phyloP scores from a whole-genome alignment of 2,797 vertebrate species.

The Ispidina picta region DNA sequence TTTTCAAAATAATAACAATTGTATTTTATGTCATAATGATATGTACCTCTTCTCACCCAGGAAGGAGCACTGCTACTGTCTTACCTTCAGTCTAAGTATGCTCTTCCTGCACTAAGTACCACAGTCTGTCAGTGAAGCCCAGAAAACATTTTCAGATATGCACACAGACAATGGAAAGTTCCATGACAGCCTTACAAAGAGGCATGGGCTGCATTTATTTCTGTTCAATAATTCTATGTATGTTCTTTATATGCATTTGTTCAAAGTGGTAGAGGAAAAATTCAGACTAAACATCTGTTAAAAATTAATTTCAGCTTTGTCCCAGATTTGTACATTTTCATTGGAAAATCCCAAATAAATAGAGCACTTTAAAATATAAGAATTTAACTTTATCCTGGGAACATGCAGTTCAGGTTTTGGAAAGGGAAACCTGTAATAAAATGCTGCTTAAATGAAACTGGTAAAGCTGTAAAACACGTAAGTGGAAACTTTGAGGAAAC shows the following conservation, averaged over 20 bases:
- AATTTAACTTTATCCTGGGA: conserved; percentile 87
- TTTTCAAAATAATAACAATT: neutral
- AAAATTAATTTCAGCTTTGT: conserved; percentile 52
- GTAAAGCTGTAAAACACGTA: conserved; percentile 89
- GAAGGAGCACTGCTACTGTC: neutral
- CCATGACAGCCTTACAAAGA: neutral
- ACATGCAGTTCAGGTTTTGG: conserved; percentile 80
- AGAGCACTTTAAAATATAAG: conserved; percentile 61
- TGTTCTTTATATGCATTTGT: neutral
- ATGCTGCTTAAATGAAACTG: conserved; percentile 77
- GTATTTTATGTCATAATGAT: neutral
- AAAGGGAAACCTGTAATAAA: conserved; percentile 81
- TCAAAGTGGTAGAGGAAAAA: conserved; percentile 15
- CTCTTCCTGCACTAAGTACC: neutral
- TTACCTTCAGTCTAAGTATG: neutral
- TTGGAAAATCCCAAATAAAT: conserved; percentile 76
- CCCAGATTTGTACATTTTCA: conserved; percentile 33
- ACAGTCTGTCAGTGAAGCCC: neutral
- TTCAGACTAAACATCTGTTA: conserved; percentile 42
- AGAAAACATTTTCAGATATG: neutral
- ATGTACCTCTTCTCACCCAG: neutral
- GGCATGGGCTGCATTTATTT: neutral
- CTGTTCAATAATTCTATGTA: neutral
- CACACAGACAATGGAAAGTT: neutral
- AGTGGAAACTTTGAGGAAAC: conserved; percentile 96